These are phyloP conservation scores for Smutsia gigantea DNA, from an alignment of 2,797 vertebrate species.

Conservation along the genomic window DNA sequence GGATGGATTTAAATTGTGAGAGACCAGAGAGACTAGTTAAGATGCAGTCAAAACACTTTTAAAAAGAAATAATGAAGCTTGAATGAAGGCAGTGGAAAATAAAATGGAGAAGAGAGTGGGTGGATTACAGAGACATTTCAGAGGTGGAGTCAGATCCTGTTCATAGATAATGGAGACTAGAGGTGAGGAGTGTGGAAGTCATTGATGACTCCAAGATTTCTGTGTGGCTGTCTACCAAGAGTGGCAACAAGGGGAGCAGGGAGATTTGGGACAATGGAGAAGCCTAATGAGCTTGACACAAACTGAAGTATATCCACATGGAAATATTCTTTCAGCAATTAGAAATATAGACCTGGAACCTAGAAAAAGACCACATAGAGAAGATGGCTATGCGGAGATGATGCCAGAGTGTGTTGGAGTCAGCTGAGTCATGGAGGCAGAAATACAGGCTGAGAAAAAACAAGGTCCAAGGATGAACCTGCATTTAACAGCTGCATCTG, in stretches of 20 bases:
- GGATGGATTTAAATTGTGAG: background rate
- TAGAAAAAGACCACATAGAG: background rate
- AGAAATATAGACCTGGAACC: background rate
- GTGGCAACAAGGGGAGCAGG: background rate
- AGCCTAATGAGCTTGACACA: background rate
- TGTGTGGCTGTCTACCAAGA: background rate
- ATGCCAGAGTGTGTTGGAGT: background rate
- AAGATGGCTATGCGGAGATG: background rate
- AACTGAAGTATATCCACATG: background rate
- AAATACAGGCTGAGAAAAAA: background rate
- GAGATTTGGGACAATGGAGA: background rate
- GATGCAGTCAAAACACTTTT: background rate
- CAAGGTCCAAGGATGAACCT: background rate
- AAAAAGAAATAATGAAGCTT: background rate
- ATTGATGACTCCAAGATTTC: background rate
- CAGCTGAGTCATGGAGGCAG: background rate
- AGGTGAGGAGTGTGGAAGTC: background rate
- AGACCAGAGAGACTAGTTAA: background rate
- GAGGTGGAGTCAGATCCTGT: background rate
- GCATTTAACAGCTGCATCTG: background rate
- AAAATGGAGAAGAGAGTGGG: background rate
- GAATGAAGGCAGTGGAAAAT: background rate
- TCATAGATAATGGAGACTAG: background rate
- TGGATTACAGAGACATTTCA: background rate
- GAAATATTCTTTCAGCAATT: background rate